Conservation (phyloP, 2,113 vertebrate species). For the Eptatretus burgeri region DNA sequence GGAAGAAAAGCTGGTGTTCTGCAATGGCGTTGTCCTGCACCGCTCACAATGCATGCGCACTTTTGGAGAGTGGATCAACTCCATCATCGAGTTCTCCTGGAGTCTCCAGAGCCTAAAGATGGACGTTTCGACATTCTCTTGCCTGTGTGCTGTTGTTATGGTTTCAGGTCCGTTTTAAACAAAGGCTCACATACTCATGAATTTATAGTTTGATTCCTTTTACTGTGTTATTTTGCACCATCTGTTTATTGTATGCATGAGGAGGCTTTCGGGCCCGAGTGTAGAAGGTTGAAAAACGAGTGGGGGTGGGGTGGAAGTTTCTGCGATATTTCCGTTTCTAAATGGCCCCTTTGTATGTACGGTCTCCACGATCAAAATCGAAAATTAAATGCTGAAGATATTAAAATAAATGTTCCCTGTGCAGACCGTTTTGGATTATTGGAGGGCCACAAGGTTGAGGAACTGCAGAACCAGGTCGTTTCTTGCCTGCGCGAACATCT, state of each 20-base stretch:
- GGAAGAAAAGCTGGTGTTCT: constrained; percentile 3
- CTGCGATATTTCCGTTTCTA: no score
- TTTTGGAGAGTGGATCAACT: constrained; percentile 1
- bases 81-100: constrained; percentile 2
- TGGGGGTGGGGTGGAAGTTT: no score
- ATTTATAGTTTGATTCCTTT: no score
- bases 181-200: no score
- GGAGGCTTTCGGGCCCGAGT: no score
- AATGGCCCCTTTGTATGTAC: no score
- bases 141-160: constrained; percentile 2
- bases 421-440: constrained; percentile 60
- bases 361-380: no score
- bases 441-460: constrained; percentile 49
- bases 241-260: no score
- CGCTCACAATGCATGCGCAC: not conserved
- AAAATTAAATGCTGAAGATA: no score
- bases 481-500: constrained; percentile 66
- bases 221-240: no score
- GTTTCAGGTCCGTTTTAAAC: not conserved
- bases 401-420: no score
- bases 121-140: constrained; percentile 1
- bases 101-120: constrained; percentile 1
- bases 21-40: constrained; percentile 2
- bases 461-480: constrained; percentile 61
- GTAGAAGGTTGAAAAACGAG: no score